Percentiles rank a stretch among this genome's conserved stretches.
Conservation (phyloP, 2,797 vertebrate genomes). For the Acanthiza pusilla region DNA sequence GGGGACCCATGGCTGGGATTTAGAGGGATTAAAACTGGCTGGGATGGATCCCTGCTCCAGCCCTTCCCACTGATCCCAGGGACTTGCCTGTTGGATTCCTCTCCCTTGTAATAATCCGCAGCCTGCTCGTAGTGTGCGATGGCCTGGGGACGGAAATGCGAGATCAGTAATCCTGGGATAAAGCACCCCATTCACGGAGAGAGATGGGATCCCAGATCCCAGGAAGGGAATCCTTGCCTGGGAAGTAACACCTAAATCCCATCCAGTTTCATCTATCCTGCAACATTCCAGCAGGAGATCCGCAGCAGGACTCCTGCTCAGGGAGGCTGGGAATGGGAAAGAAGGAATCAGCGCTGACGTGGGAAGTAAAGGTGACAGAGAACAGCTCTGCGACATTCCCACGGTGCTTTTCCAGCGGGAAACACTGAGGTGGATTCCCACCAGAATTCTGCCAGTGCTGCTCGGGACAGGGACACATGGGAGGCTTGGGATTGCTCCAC, state of each 20-base stretch:
- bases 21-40: neutral
- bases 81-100: slow-evolving; percentile 94
- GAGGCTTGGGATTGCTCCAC: neutral
- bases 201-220: neutral
- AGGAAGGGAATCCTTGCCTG: neutral
- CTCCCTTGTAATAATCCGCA: slow-evolving; percentile 98
- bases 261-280: neutral
- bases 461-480: neutral
- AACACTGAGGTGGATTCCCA: accelerated
- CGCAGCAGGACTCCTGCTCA: neutral
- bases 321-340: neutral
- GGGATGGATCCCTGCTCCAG: neutral
- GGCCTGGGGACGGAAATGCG: slow-evolving; percentile 76
- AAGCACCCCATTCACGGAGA: neutral
- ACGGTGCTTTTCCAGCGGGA: neutral
- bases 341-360: accelerated
- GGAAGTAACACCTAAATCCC: neutral
- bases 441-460: accelerated
- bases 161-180: neutral
- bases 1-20: neutral
- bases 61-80: neutral
- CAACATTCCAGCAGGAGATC: neutral
- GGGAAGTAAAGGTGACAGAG: neutral
- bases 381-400: neutral
- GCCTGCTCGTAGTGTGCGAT: slow-evolving; percentile 98